A percentile compares a stretch with the other conserved stretches of the same genome.
These are phyloP conservation scores for Drosophila trichaetosa DNA, from an alignment of 2,888 invertebrate genomes.

Conservation along the genomic window DNA sequence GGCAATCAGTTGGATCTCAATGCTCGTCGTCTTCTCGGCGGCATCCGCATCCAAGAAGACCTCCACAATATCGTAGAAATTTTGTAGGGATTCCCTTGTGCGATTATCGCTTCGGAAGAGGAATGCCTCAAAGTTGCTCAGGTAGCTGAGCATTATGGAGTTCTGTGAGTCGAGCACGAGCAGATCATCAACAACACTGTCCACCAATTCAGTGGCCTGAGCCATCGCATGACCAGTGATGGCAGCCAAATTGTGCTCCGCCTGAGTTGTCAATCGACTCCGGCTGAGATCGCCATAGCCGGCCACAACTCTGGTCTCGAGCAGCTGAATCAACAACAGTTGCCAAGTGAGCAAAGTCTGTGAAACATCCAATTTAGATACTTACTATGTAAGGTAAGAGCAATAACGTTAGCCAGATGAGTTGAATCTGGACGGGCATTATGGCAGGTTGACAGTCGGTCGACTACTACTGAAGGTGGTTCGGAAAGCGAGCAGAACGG, in stretches of 20 bases:
- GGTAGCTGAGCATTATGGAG: constrained; percentile 39
- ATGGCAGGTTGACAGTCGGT: constrained; percentile 35
- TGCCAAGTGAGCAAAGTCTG: neutral
- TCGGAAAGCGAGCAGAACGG: constrained; percentile 4
- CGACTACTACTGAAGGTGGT: constrained; percentile 40
- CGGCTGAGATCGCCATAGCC: constrained; percentile 55
- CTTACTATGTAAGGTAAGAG: constrained; percentile 43
- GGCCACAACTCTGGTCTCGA: neutral
- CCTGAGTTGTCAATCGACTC: constrained; percentile 49
- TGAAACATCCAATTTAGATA: neutral
- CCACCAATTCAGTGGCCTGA: constrained; percentile 59
- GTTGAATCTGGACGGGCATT: constrained; percentile 30
- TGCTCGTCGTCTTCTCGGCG: constrained; percentile 43
- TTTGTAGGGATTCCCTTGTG: constrained; percentile 41
- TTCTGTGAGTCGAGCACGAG: constrained; percentile 64
- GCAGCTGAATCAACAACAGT: neutral
- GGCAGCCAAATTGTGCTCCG: constrained; percentile 50
- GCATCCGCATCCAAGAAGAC: constrained; percentile 57
- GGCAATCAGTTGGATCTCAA: constrained; percentile 63
- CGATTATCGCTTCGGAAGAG: constrained; percentile 35
- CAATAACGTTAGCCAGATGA: constrained; percentile 11
- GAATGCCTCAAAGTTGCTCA: constrained; percentile 51
- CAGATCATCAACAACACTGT: constrained; percentile 62
- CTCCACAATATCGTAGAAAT: constrained; percentile 53
- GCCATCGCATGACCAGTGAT: constrained; percentile 52